These are phyloP conservation scores for Lycorma delicatula DNA, from an alignment of 1,140 invertebrate species.

Conservation along the genomic window DNA sequence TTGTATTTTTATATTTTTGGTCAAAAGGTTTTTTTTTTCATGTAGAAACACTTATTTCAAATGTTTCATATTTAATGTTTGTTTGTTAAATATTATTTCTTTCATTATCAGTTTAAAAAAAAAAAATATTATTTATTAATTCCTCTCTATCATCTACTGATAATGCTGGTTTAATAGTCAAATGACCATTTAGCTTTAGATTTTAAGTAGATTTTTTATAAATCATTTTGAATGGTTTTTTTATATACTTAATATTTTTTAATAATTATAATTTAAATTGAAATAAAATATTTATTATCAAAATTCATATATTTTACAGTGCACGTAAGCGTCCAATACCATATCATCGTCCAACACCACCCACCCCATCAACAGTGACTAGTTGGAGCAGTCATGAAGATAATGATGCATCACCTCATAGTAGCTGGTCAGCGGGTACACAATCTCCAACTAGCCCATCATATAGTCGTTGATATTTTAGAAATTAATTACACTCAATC, in stretches of 20 bases:
- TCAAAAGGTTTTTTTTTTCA: no score
- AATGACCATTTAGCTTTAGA: neutral
- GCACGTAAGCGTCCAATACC: constrained; percentile 28
- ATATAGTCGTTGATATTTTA: constrained; percentile 10
- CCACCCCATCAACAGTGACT: constrained; percentile 19
- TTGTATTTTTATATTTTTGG: no score
- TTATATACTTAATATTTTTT: neutral
- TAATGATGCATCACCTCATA: neutral
- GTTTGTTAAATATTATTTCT: no score
- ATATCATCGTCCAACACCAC: constrained; percentile 26
- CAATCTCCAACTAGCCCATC: neutral
- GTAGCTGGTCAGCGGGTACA: neutral
- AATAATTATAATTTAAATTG: no score
- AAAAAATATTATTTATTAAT: no score
- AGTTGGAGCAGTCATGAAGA: constrained; percentile 13
- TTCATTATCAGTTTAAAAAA: no score
- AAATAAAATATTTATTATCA: no score
- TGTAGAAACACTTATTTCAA: no score
- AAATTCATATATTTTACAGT: constrained; percentile 25
- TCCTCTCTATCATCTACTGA: no score
- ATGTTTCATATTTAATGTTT: no score
- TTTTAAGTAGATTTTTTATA: neutral
- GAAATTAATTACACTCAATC: no score
- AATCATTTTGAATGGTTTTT: neutral
- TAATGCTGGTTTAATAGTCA: no score